Conservation (phyloP, 1,140 invertebrate species). For the Saccostrea cuccullata region DNA sequence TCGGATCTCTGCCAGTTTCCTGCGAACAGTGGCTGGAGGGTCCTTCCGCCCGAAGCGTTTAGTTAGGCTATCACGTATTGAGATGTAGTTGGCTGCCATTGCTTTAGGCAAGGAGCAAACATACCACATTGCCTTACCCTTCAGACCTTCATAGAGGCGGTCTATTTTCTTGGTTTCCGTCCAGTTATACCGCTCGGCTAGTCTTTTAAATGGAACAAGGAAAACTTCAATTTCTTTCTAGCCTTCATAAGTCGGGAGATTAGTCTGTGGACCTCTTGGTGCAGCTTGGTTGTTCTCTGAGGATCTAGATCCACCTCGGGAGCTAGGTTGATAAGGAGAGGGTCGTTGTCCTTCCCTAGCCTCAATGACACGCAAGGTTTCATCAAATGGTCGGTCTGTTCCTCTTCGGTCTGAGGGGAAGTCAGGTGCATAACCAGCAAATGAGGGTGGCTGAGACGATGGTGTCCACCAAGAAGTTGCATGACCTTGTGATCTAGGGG, state of each 20-base stretch:
- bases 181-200: neutral
- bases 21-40: neutral
- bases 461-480: neutral
- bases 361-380: too few species aligned
- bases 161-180: too few species aligned
- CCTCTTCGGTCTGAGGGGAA: too few species aligned
- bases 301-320: too few species aligned
- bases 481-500: neutral
- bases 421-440: neutral
- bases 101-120: too few species aligned
- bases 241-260: too few species aligned
- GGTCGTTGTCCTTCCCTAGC: too few species aligned
- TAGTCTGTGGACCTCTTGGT: too few species aligned
- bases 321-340: too few species aligned
- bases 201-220: neutral
- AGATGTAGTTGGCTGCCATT: neutral
- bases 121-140: neutral
- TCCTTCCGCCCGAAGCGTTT: too few species aligned
- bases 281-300: too few species aligned
- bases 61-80: neutral
- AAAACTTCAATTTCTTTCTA: neutral
- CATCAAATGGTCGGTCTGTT: too few species aligned
- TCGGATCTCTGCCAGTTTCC: neutral
- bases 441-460: neutral
- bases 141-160: neutral